Evolutionary conservation across 2,113 vertebrate genomes (phyloP), one percentile per base, ranked within the genome.

Genomic region (Eulacestoma nigropectus): DNA sequence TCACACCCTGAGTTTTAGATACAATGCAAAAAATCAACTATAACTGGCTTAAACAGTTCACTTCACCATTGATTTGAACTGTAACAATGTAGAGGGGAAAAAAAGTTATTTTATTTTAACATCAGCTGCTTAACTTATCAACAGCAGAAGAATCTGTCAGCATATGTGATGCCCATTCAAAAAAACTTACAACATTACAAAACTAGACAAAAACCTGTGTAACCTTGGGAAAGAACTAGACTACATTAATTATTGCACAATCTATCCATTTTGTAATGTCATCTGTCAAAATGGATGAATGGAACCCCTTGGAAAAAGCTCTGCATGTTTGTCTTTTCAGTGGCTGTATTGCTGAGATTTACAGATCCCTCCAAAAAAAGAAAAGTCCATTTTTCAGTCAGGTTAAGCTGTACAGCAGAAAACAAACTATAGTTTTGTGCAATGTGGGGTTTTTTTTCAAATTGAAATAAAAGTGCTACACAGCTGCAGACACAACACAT

Each of bases 141-240:
- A 50, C 26, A 82, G 52, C 22, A 84, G 23, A 23, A 74, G 9
- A 73, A 62, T 35, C 27, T 62, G 32, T 17, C 21, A 44, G 29
- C 27, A 29, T 22, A 52, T 1, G 2, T 21, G n/a, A 53, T 0
- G 2, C 16, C 30, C 1, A 2, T 64, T 53, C 21, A 69, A 57
- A 89, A 88, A 89, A 35, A 25, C 10, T 30, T 19, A 11, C 0
- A 39, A 39, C 0, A 5, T 7, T 80, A 59, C 6, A 44, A 86
- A 92, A 55, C 12, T 0, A 62, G 59, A 62, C 26, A 60, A 86
- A 72, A 62, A 39, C 19, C 6, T 22, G 41, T 26, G 7, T 19
- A 74, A 83, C 49, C 56, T 52, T 75, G 77, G 76, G 52, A 73
- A 84, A 79, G 47, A 81, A 41, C 25, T 6, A 55, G 57, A 65